These are phyloP conservation scores for Cyanistes caeruleus DNA, from an alignment of 2,113 vertebrate genomes.

Conservation along the genomic window DNA sequence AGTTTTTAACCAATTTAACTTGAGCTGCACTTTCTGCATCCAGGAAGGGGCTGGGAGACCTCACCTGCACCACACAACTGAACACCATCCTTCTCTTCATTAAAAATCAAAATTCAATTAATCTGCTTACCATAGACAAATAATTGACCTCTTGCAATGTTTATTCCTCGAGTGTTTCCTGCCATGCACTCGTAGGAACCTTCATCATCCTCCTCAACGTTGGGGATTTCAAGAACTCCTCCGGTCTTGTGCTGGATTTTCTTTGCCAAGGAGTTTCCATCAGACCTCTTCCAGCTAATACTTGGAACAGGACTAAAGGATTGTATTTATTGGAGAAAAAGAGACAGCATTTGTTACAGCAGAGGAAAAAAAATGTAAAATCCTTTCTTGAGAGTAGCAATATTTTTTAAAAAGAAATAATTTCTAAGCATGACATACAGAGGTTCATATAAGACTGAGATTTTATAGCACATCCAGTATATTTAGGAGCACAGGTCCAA, in stretches of 20 bases:
- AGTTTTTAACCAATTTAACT: slow-evolving; percentile 3
- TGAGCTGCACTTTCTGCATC: not conserved
- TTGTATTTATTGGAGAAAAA: slow-evolving; percentile 56
- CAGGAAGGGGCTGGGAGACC: not conserved
- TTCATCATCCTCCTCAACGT: slow-evolving; percentile 86
- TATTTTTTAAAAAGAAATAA: fast-evolving
- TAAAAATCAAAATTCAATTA: not conserved
- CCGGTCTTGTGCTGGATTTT: slow-evolving; percentile 81
- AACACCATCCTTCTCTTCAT: not conserved
- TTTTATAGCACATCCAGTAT: not conserved
- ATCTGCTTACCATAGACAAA: slow-evolving; percentile 83
- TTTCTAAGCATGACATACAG: not conserved
- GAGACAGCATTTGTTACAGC: not conserved
- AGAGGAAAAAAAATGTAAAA: slow-evolving; percentile 45
- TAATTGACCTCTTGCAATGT: slow-evolving; percentile 82
- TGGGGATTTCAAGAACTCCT: slow-evolving; percentile 86
- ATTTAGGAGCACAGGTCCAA: not conserved
- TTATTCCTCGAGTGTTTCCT: slow-evolving; percentile 83
- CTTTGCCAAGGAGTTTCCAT: slow-evolving; percentile 81
- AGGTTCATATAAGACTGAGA: not conserved
- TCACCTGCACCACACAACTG: not conserved
- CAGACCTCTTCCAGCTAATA: slow-evolving; percentile 86
- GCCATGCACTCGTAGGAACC: slow-evolving; percentile 84
- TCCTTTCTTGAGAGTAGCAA: not conserved
- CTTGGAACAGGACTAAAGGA: slow-evolving; percentile 84